Percentiles rank a stretch among this genome's conserved stretches.
These are phyloP conservation scores for Trogon surrucura DNA, from an alignment of 2,113 vertebrate genomes.

Conservation along the genomic window DNA sequence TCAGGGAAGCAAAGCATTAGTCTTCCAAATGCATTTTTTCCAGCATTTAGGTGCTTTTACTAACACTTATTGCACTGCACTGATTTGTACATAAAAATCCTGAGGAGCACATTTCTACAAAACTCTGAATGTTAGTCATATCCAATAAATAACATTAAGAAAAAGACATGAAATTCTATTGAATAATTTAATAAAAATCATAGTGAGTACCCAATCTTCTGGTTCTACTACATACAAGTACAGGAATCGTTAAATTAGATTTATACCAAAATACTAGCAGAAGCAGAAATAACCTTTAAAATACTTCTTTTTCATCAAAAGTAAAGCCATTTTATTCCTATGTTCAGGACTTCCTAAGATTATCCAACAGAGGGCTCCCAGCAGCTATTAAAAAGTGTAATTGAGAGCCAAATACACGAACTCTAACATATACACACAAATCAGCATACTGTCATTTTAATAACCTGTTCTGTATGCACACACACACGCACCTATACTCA, in stretches of 20 bases:
- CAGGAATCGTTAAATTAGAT: background rate
- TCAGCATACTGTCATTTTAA: background rate
- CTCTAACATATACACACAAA: background rate
- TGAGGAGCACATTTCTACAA: background rate
- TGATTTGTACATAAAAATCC: background rate
- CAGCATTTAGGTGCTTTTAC: background rate
- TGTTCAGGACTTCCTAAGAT: background rate
- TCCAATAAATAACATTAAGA: background rate
- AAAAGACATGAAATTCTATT: background rate
- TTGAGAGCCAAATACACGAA: fast-evolving
- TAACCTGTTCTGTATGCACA: background rate
- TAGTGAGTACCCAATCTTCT: background rate
- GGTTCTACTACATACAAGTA: background rate
- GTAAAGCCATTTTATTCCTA: background rate
- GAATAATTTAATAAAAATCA: slow-evolving; percentile 21
- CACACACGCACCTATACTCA: fast-evolving
- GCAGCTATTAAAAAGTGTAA: slow-evolving; percentile 12
- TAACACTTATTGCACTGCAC: background rate
- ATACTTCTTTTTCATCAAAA: background rate
- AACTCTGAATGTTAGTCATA: background rate
- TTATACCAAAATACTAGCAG: background rate
- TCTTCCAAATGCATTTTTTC: background rate
- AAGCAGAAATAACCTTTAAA: background rate
- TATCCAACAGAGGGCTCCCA: slow-evolving; percentile 71
- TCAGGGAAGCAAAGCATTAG: background rate